phyloP scores from a whole-genome alignment of 2,888 invertebrate species.

The Exocentrus adspersus region DNA sequence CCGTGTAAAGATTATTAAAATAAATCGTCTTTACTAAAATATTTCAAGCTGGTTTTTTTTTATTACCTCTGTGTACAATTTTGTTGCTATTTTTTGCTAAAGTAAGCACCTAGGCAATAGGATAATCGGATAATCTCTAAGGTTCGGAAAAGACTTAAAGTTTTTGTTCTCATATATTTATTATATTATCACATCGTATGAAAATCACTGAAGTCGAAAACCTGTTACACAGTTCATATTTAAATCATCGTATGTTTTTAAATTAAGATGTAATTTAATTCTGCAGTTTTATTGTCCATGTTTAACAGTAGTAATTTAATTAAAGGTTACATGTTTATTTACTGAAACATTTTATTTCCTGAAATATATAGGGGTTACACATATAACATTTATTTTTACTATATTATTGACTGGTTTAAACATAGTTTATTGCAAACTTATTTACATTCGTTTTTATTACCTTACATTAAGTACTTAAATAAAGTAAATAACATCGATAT shows the following conservation, averaged over 20 bases:
- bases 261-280: constrained; percentile 29
- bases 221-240: constrained; percentile 27
- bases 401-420: constrained; percentile 54
- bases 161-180: constrained; percentile 28
- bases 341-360: constrained; percentile 49
- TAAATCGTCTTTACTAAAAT: neutral
- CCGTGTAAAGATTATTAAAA: neutral
- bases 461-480: constrained; percentile 34
- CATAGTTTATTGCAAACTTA: constrained; percentile 54
- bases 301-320: constrained; percentile 49
- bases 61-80: too few species aligned
- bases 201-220: constrained; percentile 48
- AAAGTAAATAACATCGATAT: constrained; percentile 35
- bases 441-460: constrained; percentile 51
- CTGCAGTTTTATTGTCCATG: constrained; percentile 40
- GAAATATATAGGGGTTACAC: constrained; percentile 54
- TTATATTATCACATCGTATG: constrained; percentile 49
- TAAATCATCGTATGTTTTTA: constrained; percentile 23
- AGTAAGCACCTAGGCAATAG: too few species aligned
- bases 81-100: too few species aligned
- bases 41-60: too few species aligned
- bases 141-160: constrained; percentile 6
- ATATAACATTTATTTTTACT: constrained; percentile 51
- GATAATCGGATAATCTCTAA: neutral
- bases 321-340: constrained; percentile 43